These are phyloP conservation scores for Phallusia fumigata DNA, from an alignment of 23 tunicate species.

Conservation along the genomic window DNA sequence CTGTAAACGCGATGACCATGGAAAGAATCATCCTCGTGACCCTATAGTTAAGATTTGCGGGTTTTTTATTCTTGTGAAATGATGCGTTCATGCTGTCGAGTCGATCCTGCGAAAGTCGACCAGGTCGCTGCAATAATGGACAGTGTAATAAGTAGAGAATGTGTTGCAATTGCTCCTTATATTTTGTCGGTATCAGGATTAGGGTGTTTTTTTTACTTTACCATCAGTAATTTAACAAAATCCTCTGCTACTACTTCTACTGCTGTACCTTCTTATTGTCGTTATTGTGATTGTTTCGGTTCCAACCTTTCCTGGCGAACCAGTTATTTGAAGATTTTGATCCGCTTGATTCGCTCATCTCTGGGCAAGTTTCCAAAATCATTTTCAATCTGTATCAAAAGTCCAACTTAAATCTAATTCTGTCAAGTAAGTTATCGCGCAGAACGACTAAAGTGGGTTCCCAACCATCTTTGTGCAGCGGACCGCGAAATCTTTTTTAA, in stretches of 20 bases:
- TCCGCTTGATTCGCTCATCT: slow-evolving; percentile 22
- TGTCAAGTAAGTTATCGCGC: no score
- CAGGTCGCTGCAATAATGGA: background rate
- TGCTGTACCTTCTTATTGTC: background rate
- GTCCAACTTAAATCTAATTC: no score
- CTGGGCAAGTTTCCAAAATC: slow-evolving; percentile 43
- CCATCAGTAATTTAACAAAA: background rate
- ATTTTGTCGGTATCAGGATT: background rate
- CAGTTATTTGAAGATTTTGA: background rate
- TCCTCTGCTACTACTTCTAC: no score
- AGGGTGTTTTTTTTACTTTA: background rate
- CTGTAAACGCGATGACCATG: slow-evolving; percentile 65
- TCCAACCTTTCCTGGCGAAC: background rate
- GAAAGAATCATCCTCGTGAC: slow-evolving; percentile 65
- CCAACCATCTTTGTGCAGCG: no score
- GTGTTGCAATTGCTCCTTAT: no score
- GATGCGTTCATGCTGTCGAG: background rate
- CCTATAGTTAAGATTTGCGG: slow-evolving; percentile 24
- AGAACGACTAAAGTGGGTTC: no score
- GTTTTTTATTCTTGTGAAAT: background rate
- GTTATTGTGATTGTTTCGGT: background rate
- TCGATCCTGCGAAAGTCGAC: background rate
- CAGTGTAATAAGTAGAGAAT: no score
- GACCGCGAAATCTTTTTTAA: no score
- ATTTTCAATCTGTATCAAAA: slow-evolving; percentile 28